Percentiles rank a stretch among this genome's conserved stretches.
Conservation (phyloP, 1,140 invertebrate species). For the Heliconius eleuchia region DNA sequence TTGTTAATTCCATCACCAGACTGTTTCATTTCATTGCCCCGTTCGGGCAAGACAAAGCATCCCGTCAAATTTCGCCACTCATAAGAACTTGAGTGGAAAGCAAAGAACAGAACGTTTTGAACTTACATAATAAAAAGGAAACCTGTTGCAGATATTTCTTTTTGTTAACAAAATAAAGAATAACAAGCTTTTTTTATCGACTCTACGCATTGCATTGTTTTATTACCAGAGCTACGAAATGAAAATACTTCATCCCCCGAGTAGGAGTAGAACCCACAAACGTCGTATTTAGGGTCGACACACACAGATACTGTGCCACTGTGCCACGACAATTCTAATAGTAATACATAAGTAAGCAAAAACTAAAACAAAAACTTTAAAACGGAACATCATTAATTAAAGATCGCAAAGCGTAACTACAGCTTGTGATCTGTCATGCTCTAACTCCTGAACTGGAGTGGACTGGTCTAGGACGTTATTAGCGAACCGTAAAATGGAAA, state of each 20-base stretch:
- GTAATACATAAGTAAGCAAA: neutral
- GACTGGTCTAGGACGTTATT: neutral
- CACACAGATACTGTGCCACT: neutral
- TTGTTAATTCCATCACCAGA: no score
- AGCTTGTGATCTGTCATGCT: conserved; percentile 36
- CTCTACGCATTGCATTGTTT: no score
- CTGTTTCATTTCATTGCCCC: no score
- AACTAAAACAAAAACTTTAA: neutral
- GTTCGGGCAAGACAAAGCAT: no score
- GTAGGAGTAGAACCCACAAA: neutral
- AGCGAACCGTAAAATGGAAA: conserved; percentile 11
- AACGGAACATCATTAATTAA: conserved; percentile 34
- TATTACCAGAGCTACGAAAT: no score
- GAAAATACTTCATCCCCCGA: neutral
- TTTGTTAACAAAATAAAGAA: no score
- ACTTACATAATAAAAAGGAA: no score
- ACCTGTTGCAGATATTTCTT: no score
- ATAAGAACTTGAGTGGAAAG: no score
- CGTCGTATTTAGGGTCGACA: neutral
- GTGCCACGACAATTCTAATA: neutral
- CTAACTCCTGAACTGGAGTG: conserved; percentile 18
- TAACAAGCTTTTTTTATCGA: no score
- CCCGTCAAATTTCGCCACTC: no score
- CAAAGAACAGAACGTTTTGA: no score
- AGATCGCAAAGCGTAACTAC: conserved; percentile 23